These are phyloP conservation scores for Tribolium freemani DNA, from an alignment of 2,888 invertebrate species.

Conservation along the genomic window DNA sequence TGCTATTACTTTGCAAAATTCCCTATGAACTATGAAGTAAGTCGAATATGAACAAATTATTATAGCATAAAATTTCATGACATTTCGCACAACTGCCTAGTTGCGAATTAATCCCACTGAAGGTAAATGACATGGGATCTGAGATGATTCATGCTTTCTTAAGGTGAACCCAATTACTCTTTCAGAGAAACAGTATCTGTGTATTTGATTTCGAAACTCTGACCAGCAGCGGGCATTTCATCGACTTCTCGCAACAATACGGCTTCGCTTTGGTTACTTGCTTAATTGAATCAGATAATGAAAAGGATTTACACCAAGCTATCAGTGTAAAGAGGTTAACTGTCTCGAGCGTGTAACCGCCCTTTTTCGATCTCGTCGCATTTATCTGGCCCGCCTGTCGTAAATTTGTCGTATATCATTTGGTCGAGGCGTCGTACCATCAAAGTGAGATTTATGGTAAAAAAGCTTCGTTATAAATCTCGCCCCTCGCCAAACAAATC, in stretches of 20 bases:
- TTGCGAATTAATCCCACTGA: too few species aligned
- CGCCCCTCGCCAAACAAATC: conserved; percentile 47
- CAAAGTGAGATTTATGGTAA: conserved; percentile 38
- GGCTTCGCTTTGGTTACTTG: conserved; percentile 35
- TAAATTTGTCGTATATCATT: conserved; percentile 26
- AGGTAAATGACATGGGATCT: too few species aligned
- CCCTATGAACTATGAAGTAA: too few species aligned
- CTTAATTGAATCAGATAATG: conserved; percentile 42
- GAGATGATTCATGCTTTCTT: background rate
- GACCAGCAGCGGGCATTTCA: conserved; percentile 20
- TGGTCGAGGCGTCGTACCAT: conserved; percentile 14
- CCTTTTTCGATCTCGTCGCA: conserved; percentile 6
- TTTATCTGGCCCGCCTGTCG: conserved; percentile 1
- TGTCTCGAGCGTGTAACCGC: background rate
- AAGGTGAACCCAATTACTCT: background rate
- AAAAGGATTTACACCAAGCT: conserved; percentile 23
- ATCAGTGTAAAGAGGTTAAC: conserved; percentile 33
- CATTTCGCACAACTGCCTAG: too few species aligned
- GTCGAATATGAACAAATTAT: too few species aligned
- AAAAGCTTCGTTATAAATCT: conserved; percentile 44
- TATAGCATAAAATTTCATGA: too few species aligned
- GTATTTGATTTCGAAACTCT: conserved; percentile 1
- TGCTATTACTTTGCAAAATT: too few species aligned
- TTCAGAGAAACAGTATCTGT: background rate
- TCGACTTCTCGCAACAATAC: conserved; percentile 23